These are phyloP conservation scores for Pachyseris speciosa DNA, from an alignment of 64 coral and sea anemone species.

Conservation along the genomic window DNA sequence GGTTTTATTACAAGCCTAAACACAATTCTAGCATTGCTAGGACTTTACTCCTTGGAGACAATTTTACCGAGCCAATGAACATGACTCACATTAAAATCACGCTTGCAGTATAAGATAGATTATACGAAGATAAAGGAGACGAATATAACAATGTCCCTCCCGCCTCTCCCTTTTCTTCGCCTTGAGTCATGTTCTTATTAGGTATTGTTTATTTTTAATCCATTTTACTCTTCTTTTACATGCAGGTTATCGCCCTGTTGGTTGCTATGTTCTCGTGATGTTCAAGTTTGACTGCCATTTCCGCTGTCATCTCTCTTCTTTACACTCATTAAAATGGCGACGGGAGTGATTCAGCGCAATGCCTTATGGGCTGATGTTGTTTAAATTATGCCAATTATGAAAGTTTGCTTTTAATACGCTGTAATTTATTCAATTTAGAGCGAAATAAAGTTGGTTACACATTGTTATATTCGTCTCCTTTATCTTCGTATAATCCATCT, in stretches of 20 bases:
- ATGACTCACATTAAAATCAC: conserved; percentile 11
- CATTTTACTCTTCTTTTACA: background rate
- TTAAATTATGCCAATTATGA: background rate
- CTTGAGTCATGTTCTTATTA: background rate
- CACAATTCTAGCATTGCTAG: conserved; percentile 18
- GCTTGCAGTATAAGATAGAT: conserved; percentile 66
- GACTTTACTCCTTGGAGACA: background rate
- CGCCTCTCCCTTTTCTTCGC: background rate
- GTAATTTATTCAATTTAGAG: conserved; percentile 2
- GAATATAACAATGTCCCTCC: conserved; percentile 17
- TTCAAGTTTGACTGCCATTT: background rate
- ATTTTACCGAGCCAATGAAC: background rate
- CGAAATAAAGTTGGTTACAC: conserved; percentile 24
- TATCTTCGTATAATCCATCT: conserved; percentile 38
- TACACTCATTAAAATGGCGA: conserved; percentile 8
- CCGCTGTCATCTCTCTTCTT: background rate
- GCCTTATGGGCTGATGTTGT: background rate
- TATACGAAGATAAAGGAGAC: conserved; percentile 53
- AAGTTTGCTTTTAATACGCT: conserved; percentile 15
- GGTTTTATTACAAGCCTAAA: conserved; percentile 51
- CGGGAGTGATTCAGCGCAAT: background rate
- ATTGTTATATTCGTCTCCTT: conserved; percentile 31
- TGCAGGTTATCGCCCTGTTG: background rate
- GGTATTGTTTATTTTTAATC: background rate
- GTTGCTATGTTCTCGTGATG: conserved; percentile 6